Evolutionary conservation across 2,113 vertebrate genomes (phyloP).

Genomic region (Atrichornis clamosus): DNA sequence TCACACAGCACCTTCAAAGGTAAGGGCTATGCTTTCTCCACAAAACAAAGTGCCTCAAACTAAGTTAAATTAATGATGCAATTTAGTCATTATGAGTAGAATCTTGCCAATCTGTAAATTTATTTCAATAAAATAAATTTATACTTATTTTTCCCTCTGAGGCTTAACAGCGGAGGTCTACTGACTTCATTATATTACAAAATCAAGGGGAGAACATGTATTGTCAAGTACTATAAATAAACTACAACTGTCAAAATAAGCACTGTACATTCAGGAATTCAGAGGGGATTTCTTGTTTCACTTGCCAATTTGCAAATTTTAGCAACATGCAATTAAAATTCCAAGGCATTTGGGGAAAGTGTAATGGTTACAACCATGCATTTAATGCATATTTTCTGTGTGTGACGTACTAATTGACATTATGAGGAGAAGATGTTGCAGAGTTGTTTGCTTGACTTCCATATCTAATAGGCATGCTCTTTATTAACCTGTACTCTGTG

Average conservation of each 20-base stretch:
- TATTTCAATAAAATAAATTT: slow-evolving; percentile 27
- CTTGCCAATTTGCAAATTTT: slow-evolving; percentile 4
- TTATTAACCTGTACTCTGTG: not conserved
- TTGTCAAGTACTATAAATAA: slow-evolving; percentile 52
- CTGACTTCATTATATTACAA: not conserved
- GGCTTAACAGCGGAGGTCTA: not conserved
- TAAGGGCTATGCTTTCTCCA: not conserved
- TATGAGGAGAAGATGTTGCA: not conserved
- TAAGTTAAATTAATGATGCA: slow-evolving; percentile 4
- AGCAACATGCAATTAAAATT: not conserved
- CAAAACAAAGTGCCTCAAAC: not conserved
- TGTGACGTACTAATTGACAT: not conserved
- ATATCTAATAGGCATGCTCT: not conserved
- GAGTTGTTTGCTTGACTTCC: not conserved
- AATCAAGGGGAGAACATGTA: not conserved
- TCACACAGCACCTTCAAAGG: not conserved
- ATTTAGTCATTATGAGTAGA: not conserved
- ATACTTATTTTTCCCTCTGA: slow-evolving; percentile 12
- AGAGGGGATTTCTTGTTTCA: not conserved
- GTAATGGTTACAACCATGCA: not conserved
- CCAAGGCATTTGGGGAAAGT: not conserved
- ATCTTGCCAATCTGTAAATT: slow-evolving; percentile 22
- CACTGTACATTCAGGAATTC: not conserved
- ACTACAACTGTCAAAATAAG: slow-evolving; percentile 34
- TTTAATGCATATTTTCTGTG: not conserved